Conservation (phyloP, 2,888 invertebrate genomes). For the Ecdyonurus torrentis region DNA sequence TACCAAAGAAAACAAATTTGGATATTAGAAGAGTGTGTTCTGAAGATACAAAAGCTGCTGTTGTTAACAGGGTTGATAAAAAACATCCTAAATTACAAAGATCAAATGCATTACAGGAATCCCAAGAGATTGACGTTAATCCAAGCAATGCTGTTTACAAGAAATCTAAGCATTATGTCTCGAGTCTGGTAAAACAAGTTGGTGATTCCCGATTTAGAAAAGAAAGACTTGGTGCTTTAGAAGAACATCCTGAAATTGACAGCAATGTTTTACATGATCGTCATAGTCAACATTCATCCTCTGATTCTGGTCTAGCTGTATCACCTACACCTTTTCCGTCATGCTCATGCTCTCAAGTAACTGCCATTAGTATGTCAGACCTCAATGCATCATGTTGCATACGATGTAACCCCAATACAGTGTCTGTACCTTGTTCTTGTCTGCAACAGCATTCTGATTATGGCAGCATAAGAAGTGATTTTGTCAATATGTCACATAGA, state of each 20-base stretch:
- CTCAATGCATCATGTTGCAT: neutral
- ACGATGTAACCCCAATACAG: neutral
- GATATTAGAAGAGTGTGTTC: neutral
- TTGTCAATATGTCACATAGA: no score
- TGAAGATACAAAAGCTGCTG: neutral
- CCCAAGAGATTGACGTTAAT: neutral
- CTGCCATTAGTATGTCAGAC: neutral
- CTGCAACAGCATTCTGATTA: neutral
- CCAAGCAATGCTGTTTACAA: no score
- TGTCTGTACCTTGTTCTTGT: neutral
- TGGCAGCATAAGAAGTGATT: neutral
- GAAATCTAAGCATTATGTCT: neutral
- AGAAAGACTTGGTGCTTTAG: neutral
- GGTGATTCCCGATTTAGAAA: neutral
- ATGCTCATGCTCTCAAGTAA: neutral
- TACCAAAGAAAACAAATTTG: neutral
- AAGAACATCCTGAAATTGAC: neutral
- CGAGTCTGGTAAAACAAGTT: neutral
- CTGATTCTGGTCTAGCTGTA: neutral
- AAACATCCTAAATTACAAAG: neutral
- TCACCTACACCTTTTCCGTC: neutral
- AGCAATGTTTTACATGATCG: neutral
- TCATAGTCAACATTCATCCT: neutral
- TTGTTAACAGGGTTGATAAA: neutral
- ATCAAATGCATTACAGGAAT: neutral